phyloP scores from a whole-genome alignment of 2,797 vertebrate species.

The Martes flavigula region DNA sequence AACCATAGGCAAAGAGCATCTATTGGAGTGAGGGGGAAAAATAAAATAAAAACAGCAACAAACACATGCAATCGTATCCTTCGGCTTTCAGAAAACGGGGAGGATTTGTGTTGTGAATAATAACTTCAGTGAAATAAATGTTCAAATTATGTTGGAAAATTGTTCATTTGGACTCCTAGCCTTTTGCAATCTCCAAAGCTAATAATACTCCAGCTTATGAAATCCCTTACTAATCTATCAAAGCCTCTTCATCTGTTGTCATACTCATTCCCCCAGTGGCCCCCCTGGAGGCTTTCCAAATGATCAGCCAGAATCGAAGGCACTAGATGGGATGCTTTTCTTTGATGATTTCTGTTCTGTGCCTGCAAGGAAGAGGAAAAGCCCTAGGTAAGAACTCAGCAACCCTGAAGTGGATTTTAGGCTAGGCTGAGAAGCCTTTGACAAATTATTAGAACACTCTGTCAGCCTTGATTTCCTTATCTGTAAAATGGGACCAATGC shows the following conservation, averaged over 20 bases:
- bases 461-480: background rate
- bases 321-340: background rate
- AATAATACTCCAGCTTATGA: background rate
- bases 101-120: conserved; percentile 2
- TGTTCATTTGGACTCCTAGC: background rate
- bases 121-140: conserved; percentile 17
- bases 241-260: background rate
- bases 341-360: background rate
- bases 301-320: background rate
- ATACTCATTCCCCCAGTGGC: background rate
- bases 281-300: background rate
- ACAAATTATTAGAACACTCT: background rate
- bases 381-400: background rate
- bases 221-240: background rate
- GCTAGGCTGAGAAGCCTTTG: background rate
- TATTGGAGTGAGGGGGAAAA: background rate
- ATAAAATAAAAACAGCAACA: background rate
- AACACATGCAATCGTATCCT: background rate
- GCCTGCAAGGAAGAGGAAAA: background rate
- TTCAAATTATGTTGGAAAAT: conserved; percentile 26
- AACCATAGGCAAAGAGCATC: background rate
- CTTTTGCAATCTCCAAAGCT: background rate
- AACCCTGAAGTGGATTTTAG: background rate
- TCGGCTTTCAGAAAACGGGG: background rate
- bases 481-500: background rate